Base-by-base conservation (phyloP, 2,113 vertebrate genomes). In the Mirza zaza region DNA sequence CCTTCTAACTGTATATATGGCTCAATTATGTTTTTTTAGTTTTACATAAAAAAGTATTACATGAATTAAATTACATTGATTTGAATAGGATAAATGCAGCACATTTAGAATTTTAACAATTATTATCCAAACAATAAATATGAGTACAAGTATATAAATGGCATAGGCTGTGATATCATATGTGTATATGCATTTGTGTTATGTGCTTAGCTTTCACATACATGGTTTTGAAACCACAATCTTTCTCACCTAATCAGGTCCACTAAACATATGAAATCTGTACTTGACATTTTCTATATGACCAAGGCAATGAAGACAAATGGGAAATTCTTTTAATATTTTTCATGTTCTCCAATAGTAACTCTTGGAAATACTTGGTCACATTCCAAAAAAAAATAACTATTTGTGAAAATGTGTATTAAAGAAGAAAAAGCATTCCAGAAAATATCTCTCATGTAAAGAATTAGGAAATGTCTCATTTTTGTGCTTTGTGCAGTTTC, bases 371-470 rank as follows among this genome's bases (percentile, higher is more conserved):
- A 61, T 12, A 36, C 71, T 92, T 76, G 36, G 6, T 87, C 68
- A 90, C 6, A 59, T 83, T 86, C n/a, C 29, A 79, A 48, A 92
- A 65, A 73, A 76, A 45, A 34, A 73, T 81, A 36, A 70, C 42
- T 94, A 42, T 34, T 91, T 83, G 95, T 84, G 13, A 86, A 96
- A 86, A 70, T 65, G 42, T 45, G 14, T 32, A 65, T 82, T 82
- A 77, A 70, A 91, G 15, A 93, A 86, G 23, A 45, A 83, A 80
- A 73, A 34, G 2, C 11, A 63, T 83, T 57, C 27, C 34, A 70
- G 20, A 84, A 95, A 95, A 63, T 42, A 61, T 63, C 13, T 57
- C 13, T 68, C 63, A 17, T 5, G 34, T 36, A 80, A 32, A 55
- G 63, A 63, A 91, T 36, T 79, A 36, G 27, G 27, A 93, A 90